Evolutionary conservation across 2,113 vertebrate genomes (phyloP), one percentile per base, ranked within the genome.

Genomic region (Megaceryle torquata): DNA sequence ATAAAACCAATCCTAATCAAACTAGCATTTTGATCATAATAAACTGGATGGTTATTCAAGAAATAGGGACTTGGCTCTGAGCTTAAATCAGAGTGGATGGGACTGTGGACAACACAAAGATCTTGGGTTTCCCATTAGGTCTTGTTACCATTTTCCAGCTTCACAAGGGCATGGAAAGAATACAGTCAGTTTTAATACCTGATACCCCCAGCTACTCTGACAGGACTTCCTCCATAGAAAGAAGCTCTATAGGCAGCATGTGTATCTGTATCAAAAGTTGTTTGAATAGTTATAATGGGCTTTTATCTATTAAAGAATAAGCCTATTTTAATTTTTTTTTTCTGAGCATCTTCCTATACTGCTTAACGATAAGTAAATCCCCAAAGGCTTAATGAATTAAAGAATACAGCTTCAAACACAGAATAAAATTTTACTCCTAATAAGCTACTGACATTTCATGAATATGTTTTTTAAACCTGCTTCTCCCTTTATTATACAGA

Each of bases 391-490:
- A 54, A 90, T 86, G 80, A 83, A 93, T 86, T 88, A 86, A 94
- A 93, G 81, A 94, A 92, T 74, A 77, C 28, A 53, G 39, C 65
- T 93, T 95, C 91, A 94, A 93, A 95, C 60, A 69, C 8, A 59
- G 79, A 96, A 97, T 93, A 95, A 93, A 93, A 97, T 95, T 88
- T 96, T 88, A 88, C 86, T 94, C 59, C 37, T 91, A 88, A 93
- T 35, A 84, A 91, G 78, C 71, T 88, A n/a, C 41, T 82, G 46
- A 65, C 20, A 92, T 89, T 85, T 64, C 51, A 81, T 78, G 51
- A 94, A 50, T 74, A 50, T n/a, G 19, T 63, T 81, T 69, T 87
- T 80, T 63, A 92, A 95, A 95, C 88, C 78, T 82, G 89, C 65
- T 95, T 77, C 76, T 84, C 56, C 50, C n/a, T 93, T 76, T 82